phyloP scores from a whole-genome alignment of 2,888 invertebrate species.

The Diplolepis rosae region DNA sequence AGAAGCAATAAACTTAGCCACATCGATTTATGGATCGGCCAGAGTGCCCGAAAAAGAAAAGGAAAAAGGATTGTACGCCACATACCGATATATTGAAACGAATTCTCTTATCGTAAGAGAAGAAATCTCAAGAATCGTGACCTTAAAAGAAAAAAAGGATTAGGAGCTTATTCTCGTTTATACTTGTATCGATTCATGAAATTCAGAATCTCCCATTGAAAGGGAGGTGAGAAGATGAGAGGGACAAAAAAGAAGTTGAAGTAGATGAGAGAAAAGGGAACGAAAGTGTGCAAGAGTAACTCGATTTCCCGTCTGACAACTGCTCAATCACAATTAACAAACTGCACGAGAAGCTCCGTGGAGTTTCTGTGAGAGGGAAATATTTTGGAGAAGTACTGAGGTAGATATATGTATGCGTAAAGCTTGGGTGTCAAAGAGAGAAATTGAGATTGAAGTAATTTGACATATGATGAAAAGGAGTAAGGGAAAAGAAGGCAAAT shows the following conservation, averaged over 20 bases:
- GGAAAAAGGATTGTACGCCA: background rate
- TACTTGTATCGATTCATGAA: too few species aligned
- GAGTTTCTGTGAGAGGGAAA: constrained; percentile 51
- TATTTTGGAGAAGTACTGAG: constrained; percentile 44
- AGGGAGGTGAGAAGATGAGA: background rate
- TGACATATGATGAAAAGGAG: constrained; percentile 24
- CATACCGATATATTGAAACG: constrained; percentile 35
- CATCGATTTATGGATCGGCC: constrained; percentile 51
- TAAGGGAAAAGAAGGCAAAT: constrained; percentile 15
- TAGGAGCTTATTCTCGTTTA: too few species aligned
- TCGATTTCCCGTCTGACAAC: constrained; percentile 63
- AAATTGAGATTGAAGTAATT: constrained; percentile 14
- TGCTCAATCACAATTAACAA: constrained; percentile 66
- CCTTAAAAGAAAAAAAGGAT: constrained; percentile 13
- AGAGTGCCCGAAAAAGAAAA: constrained; percentile 39
- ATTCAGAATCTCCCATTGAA: too few species aligned
- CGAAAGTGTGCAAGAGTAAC: constrained; percentile 54
- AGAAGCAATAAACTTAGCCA: constrained; percentile 44
- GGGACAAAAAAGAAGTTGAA: background rate
- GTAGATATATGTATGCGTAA: constrained; percentile 47
- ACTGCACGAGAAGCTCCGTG: constrained; percentile 52
- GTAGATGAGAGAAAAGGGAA: constrained; percentile 34
- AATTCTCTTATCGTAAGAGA: constrained; percentile 53
- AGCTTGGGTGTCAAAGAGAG: constrained; percentile 37
- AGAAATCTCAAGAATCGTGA: constrained; percentile 47